phyloP scores from a whole-genome alignment of 1,140 invertebrate genomes.

The Drosophila micromelanica region DNA sequence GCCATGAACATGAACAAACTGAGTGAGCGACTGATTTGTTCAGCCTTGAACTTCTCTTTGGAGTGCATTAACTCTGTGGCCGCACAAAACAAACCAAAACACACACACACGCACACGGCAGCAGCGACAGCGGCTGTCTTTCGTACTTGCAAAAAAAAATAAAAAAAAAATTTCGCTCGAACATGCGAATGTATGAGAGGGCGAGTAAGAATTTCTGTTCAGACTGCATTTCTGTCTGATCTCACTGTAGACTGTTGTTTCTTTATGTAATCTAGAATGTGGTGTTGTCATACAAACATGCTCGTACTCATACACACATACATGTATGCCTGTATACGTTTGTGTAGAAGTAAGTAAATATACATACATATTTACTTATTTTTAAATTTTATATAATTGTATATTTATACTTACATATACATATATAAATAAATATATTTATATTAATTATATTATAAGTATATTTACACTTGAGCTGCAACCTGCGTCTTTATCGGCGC shows the following conservation, averaged over 20 bases:
- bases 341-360: too few relatives aligned
- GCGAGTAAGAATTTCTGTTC: slow-evolving; percentile 43
- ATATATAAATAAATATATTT: too few relatives aligned
- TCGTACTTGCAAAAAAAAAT: slow-evolving; percentile 51
- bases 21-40: slow-evolving; percentile 81
- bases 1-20: slow-evolving; percentile 60
- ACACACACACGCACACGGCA: slow-evolving; percentile 25
- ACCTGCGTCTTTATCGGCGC: slow-evolving; percentile 31
- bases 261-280: slow-evolving; percentile 78
- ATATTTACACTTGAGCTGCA: slow-evolving; percentile 18
- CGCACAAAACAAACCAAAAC: slow-evolving; percentile 41
- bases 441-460: background rate
- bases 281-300: slow-evolving; percentile 37
- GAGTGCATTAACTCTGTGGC: slow-evolving; percentile 81
- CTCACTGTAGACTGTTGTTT: slow-evolving; percentile 44
- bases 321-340: background rate
- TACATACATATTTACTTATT: background rate
- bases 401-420: too few relatives aligned
- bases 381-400: too few relatives aligned
- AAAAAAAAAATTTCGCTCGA: slow-evolving; percentile 41
- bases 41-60: slow-evolving; percentile 82
- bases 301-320: background rate
- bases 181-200: slow-evolving; percentile 32
- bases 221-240: slow-evolving; percentile 62
- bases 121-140: slow-evolving; percentile 31